A percentile compares a stretch with the other conserved stretches of the same genome.
Evolutionary conservation across 2,797 vertebrate species (phyloP).

Genomic region (Ctenochaetus hawaiiensis): DNA sequence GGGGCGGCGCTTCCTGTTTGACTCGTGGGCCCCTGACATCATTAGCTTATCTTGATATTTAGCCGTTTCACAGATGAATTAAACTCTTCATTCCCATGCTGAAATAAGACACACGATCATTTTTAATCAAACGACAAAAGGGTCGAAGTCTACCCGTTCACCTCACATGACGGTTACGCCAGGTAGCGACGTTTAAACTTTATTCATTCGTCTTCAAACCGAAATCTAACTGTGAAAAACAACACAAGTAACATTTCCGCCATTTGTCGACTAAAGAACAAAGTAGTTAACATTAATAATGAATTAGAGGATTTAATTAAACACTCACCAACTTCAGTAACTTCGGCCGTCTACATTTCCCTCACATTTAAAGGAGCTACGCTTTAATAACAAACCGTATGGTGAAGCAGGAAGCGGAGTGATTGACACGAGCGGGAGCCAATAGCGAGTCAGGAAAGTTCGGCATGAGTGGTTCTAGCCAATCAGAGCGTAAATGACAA

Average conservation of each 20-base stretch:
- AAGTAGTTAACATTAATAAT: not conserved
- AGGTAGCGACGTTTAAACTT: slow-evolving; percentile 41
- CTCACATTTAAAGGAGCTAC: slow-evolving; percentile 52
- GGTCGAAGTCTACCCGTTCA: not conserved
- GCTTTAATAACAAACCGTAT: slow-evolving; percentile 69
- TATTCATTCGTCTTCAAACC: not conserved
- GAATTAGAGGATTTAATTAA: not conserved
- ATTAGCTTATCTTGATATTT: not conserved
- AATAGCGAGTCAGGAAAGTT: slow-evolving; percentile 63
- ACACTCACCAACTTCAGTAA: slow-evolving; percentile 67
- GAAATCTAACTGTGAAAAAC: not conserved
- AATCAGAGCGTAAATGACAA: slow-evolving; percentile 45
- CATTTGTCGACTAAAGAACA: not conserved
- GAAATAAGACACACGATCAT: not conserved
- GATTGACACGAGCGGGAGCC: slow-evolving; percentile 54
- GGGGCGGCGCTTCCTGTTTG: slow-evolving; percentile 73
- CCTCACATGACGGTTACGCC: slow-evolving; percentile 3
- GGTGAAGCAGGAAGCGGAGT: slow-evolving; percentile 74
- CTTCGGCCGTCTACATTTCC: slow-evolving; percentile 52
- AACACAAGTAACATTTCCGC: accelerated
- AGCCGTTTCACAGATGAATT: not conserved
- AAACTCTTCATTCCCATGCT: slow-evolving; percentile 19
- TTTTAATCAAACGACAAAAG: not conserved
- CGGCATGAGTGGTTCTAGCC: not conserved
- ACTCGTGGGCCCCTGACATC: slow-evolving; percentile 79